Percentiles rank a stretch among this genome's conserved stretches.
These are phyloP conservation scores for Hyposmocoma kahamanoa DNA, from an alignment of 1,140 invertebrate species.

Conservation along the genomic window DNA sequence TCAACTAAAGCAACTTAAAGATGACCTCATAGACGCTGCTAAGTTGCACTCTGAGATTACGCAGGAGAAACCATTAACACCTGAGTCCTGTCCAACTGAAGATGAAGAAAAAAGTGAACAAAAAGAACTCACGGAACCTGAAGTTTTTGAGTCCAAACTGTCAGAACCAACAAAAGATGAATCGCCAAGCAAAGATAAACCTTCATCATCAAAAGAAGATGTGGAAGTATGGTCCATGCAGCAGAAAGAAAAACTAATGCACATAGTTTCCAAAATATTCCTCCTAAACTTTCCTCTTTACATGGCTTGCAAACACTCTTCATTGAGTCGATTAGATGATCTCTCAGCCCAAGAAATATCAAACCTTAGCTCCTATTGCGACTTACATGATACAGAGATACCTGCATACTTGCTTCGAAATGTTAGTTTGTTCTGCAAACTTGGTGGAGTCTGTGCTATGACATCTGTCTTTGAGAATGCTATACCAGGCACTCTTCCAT, in stretches of 20 bases:
- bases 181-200: constrained; percentile 25
- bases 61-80: constrained; percentile 20
- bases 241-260: constrained; percentile 85
- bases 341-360: constrained; percentile 85
- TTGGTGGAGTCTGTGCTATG: constrained; percentile 90
- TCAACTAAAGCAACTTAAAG: constrained; percentile 82
- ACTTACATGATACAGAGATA: constrained; percentile 93
- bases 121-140: constrained; percentile 17
- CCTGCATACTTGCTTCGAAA: constrained; percentile 91
- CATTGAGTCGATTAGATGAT: constrained; percentile 84
- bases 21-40: constrained; percentile 66
- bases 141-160: constrained; percentile 14
- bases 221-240: constrained; percentile 79
- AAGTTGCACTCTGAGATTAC: constrained; percentile 24
- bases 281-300: constrained; percentile 92
- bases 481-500: constrained; percentile 83
- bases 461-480: constrained; percentile 86
- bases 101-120: constrained; percentile 31
- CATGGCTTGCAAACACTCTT: constrained; percentile 91
- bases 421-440: constrained; percentile 93
- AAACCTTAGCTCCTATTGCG: constrained; percentile 88
- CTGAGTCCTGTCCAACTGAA: constrained; percentile 14
- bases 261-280: constrained; percentile 87
- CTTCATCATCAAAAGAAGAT: constrained; percentile 32
- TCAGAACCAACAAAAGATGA: constrained; percentile 16